These are phyloP conservation scores for Gorsachius magnificus DNA, from an alignment of 2,797 vertebrate species.

Conservation along the genomic window DNA sequence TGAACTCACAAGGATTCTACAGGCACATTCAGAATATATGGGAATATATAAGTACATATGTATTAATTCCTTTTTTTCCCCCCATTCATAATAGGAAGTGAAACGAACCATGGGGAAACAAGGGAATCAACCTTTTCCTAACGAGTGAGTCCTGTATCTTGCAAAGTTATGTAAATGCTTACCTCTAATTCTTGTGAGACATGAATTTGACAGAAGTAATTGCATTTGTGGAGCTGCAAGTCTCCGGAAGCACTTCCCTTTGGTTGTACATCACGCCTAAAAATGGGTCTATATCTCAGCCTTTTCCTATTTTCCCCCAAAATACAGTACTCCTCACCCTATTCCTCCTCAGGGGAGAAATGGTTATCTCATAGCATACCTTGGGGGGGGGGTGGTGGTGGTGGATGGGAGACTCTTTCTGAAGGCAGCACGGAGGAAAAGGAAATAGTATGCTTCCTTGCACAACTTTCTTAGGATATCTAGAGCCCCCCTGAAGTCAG, in stretches of 20 bases:
- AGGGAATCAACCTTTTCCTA: not conserved
- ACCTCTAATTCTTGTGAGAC: not conserved
- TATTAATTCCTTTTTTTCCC: rapidly evolving
- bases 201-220: not conserved
- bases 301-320: not conserved
- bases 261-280: not conserved
- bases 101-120: not conserved
- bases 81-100: not conserved
- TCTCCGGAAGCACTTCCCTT: not conserved
- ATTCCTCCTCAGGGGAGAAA: not conserved
- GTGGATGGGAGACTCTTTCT: not conserved
- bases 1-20: not conserved
- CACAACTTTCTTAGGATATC: not conserved
- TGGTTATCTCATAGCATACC: not conserved
- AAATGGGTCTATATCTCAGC: not conserved
- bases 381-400: no score
- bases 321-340: not conserved
- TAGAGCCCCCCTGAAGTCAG: not conserved
- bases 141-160: not conserved
- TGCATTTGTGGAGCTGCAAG: rapidly evolving
- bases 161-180: not conserved
- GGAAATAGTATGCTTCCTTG: not conserved
- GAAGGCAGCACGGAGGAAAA: not conserved
- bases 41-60: not conserved
- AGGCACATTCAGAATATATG: not conserved